Evolutionary conservation across 2,888 invertebrate species (phyloP), one percentile per base, ranked within the genome.

Genomic region (Diabrotica balteata): DNA sequence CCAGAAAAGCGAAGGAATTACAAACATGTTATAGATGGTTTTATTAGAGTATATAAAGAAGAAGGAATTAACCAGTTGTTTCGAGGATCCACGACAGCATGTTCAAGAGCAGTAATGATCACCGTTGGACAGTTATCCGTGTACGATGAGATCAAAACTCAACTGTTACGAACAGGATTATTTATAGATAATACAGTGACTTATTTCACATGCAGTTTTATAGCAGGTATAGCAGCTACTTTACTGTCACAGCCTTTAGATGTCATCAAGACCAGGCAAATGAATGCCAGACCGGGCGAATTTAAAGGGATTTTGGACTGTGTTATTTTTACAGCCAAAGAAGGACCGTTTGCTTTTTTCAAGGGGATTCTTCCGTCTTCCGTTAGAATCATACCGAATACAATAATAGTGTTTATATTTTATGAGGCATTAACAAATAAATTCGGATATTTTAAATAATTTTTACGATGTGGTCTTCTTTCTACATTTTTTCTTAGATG

Each of bases 321-420:
- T 73, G 86, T 95, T 11, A 80, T 87, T 52, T 91, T 90, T 80
- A 97, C 97, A 8, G 95, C 93, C 9, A 93, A 91, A 80, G 87
- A 93, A 75, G 97, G 97, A 8, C 96, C 97, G 3, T 77, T 91
- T 57, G 97, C 95, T 66, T 98, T 98, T 86, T 97, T 93, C 83
- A 97, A 97, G 88, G 98, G 98, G 50, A 97, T 95, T 84, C 85
- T 96, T 79, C 97, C 97, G 2, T 97, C 98, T 2, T 98, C 97
- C 84, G 90, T 96, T 43, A 90, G 98, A 61, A 88, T 99, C 54
- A 97, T 95, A 8, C 98, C 98, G 6, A 98, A 98, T 75, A 99
- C 98, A 2, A 93, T 99, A 71, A 86, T 98, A 10, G 96, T 96
- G 0, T 98, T 98, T 83, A 88, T 98, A 63, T 93, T 98, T 85